Evolutionary conservation across 2,888 invertebrate species (phyloP), one percentile per base, ranked within the genome.

Genomic region (Pemphredon lugubris): DNA sequence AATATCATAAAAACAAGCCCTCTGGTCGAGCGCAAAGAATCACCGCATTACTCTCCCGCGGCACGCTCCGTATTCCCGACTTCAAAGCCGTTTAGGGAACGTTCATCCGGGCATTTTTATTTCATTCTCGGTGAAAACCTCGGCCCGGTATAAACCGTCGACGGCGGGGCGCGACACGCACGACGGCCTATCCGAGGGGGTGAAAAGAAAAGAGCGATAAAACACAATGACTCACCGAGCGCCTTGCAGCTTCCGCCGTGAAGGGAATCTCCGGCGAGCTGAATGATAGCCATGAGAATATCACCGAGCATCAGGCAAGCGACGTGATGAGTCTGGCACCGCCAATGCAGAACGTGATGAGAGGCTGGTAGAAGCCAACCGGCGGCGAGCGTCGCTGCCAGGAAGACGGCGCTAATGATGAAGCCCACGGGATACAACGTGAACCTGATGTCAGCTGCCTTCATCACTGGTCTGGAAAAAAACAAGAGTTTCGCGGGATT

Each of bases 321-420:
- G 79, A 96, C 95, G 90, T 96, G 96, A 90, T 95, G 94, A 78
- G 96, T 96, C 91, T 96, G 96, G 88, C 96, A 96, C 84, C 95
- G 93, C 95, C 96, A 96, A 90, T 96, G 96, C 83, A 96, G 92
- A 75, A 95, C 95, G 91, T 96, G 96, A 91, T 95, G 95, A 82
- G 95, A 95, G 77, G 95, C 94, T 55, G 96, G 96, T 88, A 96
- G 92, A 81, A 96, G 91, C 84, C 94, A 95, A 14, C 96, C 95
- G 9, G 96, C 94, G 45, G 93, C 94, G 84, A 96, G 90, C 55
- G 96, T 96, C 14, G 95, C 95, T 39, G 94, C 94, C 88, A 96
- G 91, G 91, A 96, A 96, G 72, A 95, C 92, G 2, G 94, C 95
- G 82, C 96, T 96, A 82, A 96, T 92, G 64, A 96, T 93, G 87